A percentile compares a stretch with the other conserved stretches of the same genome.
Evolutionary conservation across 2,888 invertebrate genomes (phyloP).

Genomic region (Eupeodes latifasciatus): DNA sequence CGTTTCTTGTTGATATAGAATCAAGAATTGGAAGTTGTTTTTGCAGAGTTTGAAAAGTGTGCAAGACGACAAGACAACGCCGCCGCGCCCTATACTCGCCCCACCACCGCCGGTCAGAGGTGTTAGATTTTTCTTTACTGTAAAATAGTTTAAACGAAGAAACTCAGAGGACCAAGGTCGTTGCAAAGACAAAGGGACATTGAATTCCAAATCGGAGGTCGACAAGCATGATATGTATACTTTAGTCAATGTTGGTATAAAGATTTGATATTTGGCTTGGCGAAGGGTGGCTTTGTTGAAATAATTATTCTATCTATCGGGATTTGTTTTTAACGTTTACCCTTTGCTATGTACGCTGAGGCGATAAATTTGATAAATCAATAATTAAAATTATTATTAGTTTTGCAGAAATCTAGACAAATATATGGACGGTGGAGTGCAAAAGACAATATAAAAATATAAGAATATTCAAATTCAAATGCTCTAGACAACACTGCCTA

Average conservation of each 20-base stretch:
- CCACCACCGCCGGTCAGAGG: neutral
- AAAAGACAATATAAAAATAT: slow-evolving; percentile 6
- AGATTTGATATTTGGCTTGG: slow-evolving; percentile 14
- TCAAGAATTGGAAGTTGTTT: slow-evolving; percentile 71
- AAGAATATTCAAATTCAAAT: slow-evolving; percentile 48
- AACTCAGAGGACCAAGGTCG: slow-evolving; percentile 78
- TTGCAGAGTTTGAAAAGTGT: slow-evolving; percentile 56
- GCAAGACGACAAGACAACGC: slow-evolving; percentile 53
- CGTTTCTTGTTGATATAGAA: slow-evolving; percentile 66
- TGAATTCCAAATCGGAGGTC: slow-evolving; percentile 77
- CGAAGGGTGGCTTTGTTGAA: slow-evolving; percentile 26
- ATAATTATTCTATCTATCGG: neutral
- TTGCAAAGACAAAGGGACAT: slow-evolving; percentile 82
- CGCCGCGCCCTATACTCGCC: slow-evolving; percentile 37
- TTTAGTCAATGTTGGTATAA: slow-evolving; percentile 31
- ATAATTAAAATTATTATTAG: slow-evolving; percentile 46
- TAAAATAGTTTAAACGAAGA: slow-evolving; percentile 36
- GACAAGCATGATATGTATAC: slow-evolving; percentile 52
- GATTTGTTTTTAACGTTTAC: slow-evolving; percentile 9
- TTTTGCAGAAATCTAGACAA: neutral
- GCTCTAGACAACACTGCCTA: neutral
- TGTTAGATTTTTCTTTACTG: slow-evolving; percentile 3
- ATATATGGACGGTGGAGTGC: neutral
- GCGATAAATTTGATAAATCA: slow-evolving; percentile 40
- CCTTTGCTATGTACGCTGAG: slow-evolving; percentile 8